These are phyloP conservation scores for Sylvilagus floridanus DNA, from an alignment of 2,797 vertebrate genomes.

Conservation along the genomic window DNA sequence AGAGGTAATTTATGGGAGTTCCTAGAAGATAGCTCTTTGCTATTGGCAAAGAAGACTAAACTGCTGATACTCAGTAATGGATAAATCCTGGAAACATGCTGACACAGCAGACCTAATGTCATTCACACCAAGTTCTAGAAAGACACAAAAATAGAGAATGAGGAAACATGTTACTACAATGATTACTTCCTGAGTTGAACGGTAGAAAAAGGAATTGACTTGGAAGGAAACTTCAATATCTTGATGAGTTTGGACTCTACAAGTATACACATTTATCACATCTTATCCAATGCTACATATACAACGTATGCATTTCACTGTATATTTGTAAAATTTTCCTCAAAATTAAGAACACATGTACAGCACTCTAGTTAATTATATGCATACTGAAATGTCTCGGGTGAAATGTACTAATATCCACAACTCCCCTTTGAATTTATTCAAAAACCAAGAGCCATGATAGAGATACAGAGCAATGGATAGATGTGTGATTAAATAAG, in stretches of 20 bases:
- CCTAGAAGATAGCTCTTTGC: constrained; percentile 25
- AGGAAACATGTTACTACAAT: background rate
- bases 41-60: constrained; percentile 38
- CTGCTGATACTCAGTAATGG: background rate
- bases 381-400: background rate
- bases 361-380: background rate
- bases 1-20: background rate
- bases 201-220: background rate
- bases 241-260: background rate
- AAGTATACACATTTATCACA: background rate
- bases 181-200: background rate
- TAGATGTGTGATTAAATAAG: background rate
- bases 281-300: background rate
- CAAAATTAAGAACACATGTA: background rate
- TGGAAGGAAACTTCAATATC: background rate
- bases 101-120: background rate
- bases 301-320: background rate
- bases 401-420: background rate
- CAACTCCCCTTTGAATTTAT: constrained; percentile 31
- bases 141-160: background rate
- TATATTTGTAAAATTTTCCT: background rate
- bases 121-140: background rate
- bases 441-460: background rate
- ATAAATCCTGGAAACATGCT: constrained; percentile 32
- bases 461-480: background rate